Percentiles rank a stretch among this genome's conserved stretches.
phyloP scores from a whole-genome alignment of 2,888 invertebrate genomes.

The Leucophenga maculata region DNA sequence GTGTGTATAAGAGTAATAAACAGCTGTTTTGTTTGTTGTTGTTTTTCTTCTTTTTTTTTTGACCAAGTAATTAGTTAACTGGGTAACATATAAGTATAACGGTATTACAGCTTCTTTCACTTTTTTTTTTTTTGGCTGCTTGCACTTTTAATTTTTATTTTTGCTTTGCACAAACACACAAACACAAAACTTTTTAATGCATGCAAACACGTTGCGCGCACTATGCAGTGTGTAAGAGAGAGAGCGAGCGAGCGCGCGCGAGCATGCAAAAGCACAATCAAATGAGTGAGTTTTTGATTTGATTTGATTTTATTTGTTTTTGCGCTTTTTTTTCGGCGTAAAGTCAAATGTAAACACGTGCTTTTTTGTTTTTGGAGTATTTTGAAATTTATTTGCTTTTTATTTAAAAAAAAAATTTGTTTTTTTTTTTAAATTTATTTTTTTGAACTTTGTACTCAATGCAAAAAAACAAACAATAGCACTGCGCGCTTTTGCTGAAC shows the following conservation, averaged over 20 bases:
- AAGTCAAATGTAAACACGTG: conserved; percentile 42
- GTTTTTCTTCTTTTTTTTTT: neutral
- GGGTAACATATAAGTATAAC: neutral
- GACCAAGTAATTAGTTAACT: conserved; percentile 17
- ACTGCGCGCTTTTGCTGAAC: neutral
- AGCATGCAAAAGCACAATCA: neutral
- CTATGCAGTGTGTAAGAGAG: neutral
- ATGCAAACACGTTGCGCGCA: neutral
- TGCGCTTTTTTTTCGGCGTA: conserved; percentile 29
- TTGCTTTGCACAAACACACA: conserved; percentile 29
- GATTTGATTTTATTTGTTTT: conserved; percentile 36
- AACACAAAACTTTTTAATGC: conserved; percentile 19
- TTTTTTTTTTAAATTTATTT: conserved; percentile 16
- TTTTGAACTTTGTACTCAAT: conserved; percentile 20
- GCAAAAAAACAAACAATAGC: no score
- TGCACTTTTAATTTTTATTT: neutral
- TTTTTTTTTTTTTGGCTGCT: neutral
- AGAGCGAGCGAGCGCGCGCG: neutral
- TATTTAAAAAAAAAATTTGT: neutral
- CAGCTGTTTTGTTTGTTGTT: conserved; percentile 13
- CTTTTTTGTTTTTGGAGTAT: conserved; percentile 28
- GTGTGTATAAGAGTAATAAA: neutral
- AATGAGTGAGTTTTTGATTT: neutral
- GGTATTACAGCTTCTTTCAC: neutral
- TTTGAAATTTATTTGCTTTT: conserved; percentile 29